Evolutionary conservation across 2,113 vertebrate species (phyloP), one percentile per base, ranked within the genome.

Genomic region (Eolophus roseicapilla): DNA sequence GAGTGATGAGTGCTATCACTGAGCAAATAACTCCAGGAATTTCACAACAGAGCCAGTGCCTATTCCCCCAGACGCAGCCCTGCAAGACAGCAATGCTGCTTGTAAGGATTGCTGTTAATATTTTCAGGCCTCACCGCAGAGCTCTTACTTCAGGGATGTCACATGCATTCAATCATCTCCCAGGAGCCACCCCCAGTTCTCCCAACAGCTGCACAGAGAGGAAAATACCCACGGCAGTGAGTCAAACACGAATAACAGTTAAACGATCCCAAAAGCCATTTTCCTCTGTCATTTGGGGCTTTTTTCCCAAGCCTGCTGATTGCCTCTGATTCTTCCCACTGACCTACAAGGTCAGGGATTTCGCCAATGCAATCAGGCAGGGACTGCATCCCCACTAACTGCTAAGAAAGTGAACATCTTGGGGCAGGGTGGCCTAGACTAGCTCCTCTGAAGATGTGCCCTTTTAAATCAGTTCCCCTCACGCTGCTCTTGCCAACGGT

Each of bases 121-220:
- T 79, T 89, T 78, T 64, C 44, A 49, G 35, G 59, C 46, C 74
- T 86, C 46, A 39, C 74, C 74, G 31, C 60, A 92, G 55, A 76
- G 53, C 46, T 80, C 49, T 82, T 47, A 95, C 91, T 83, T 93
- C 87, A 76, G 83, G 84, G 92, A 71, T 47, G 33, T 93, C 92
- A 93, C 73, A 86, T 92, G 86, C 52, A 63, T 95, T 96, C 65
- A 88, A 47, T 96, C 77, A 97, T 92, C 52, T 79, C 89, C 81
- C 82, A 93, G 86, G 68, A 95, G 93, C 96, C 93, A 96, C 92
- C 92, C 86, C 90, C 95, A 86, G 92, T 63, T 96, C 94, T 97
- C 96, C 85, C 93, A 96, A 80, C 96, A 97, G 92, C 96, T 96
- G 95, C 83, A n/a, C 37, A 28, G 64, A 46, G 57, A 96, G 71